Evolutionary conservation across 2,888 invertebrate genomes (phyloP), one percentile per base, ranked within the genome.

Genomic region (Trichogramma dendrolimi): DNA sequence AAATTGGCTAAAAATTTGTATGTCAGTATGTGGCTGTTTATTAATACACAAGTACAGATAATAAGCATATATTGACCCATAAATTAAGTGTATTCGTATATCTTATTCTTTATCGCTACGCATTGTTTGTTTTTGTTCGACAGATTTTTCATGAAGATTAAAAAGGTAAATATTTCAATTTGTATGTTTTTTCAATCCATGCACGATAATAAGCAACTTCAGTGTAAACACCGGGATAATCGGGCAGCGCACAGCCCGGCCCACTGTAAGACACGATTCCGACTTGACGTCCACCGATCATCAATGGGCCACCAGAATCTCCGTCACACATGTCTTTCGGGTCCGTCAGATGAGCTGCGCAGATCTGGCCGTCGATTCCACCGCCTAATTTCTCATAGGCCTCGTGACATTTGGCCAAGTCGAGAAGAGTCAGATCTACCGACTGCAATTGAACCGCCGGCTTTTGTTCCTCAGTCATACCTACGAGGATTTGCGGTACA

Each of bases 361-460:
- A 87, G 6, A 86, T 75, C 85, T 86, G 86, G 0, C 81, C 81
- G 0, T 81, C 74, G 0, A 85, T 84, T 6, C 86, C 80, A 2
- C 73, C 80, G 0, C 81, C 79, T 5, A 50, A 40, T 4, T 42
- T 72, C 67, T 85, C 11, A 68, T 86, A 86, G 1, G 82, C 82
- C 5, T 62, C 14, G 6, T 54, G 40, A 69, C 86, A 86, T 0
- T 71, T 60, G 4, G 78, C 69, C 4, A 81, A 77, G 65, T 79
- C 84, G 6, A 86, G 81, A 70, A 83, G 81, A 0, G 85, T 85
- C 0, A 86, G 81, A 50, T 79, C 70, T 0, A 84, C 85, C 60
- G 75, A 81, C 60, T 84, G 85, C 86, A 81, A 27, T 78, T 67
- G 0, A 84, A 51, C 55, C 4, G 60, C 42, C 7, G 54, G 39